Evolutionary conservation across 2,797 vertebrate genomes (phyloP), one percentile per base, ranked within the genome.

Genomic region (Gastrophryne carolinensis): DNA sequence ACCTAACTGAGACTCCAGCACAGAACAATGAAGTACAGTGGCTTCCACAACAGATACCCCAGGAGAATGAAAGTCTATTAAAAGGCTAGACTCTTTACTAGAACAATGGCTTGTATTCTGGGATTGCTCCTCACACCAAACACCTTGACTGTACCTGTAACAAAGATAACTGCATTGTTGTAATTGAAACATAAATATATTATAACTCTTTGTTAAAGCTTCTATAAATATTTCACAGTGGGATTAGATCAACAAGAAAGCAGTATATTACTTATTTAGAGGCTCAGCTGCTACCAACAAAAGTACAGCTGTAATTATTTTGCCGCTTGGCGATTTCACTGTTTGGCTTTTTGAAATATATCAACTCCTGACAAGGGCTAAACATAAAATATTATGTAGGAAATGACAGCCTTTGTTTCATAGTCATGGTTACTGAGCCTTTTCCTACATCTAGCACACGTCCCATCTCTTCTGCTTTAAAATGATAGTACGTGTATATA

Each of bases 101-200:
- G 13, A 3, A 10, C 32, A 37, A 74, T 66, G 15, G 24, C 30
- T 34, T 24, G 13, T 66, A 21, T 64, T 73, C 49, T 32, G 30
- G 24, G 49, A 52, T 61, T 62, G 57, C 19, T 29, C 62, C 26
- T 71, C 23, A 47, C 21, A 64, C 29, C 24, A 69, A 71, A 57
- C 60, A 70, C 73, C 62, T 63, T 68, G 56, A 47, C 73, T 53
- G 57, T 66, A 77, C 75, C 75, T 77, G 60, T 64, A 76, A 62
- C 66, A 77, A 77, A 71, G 67, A 71, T 50, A 65, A 70, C 24
- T 63, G 50, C 60, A 44, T 58, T 77, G 67, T 77, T 77, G 60
- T 77, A 77, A 77, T 77, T 77, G 75, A 77, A 71, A 65, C 67
- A 77, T 77, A 77, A 77, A 77, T 77, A 77, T 77, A 77, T 77